These are phyloP conservation scores for Drosophila nr. perissopoda DNA, from an alignment of 2,888 invertebrate species.

Conservation along the genomic window DNA sequence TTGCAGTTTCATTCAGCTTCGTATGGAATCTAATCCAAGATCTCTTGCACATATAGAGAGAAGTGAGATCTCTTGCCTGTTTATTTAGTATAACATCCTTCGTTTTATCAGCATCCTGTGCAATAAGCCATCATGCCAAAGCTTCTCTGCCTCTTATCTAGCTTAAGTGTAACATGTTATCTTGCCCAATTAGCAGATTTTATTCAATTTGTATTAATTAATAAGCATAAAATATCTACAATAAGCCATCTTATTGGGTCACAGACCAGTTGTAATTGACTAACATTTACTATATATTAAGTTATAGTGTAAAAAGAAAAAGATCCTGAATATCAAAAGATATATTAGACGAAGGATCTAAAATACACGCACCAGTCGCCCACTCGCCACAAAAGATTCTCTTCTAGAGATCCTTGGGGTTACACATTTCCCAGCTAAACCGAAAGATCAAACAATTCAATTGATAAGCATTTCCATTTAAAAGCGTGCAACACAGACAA, in stretches of 20 bases:
- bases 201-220: too few species aligned
- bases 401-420: constrained; percentile 3
- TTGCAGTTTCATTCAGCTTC: constrained; percentile 19
- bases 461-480: constrained; percentile 55
- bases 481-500: not conserved
- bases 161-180: too few species aligned
- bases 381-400: constrained; percentile 3
- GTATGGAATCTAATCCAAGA: not conserved
- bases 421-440: constrained; percentile 9
- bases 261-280: not conserved
- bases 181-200: too few species aligned
- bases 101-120: not conserved
- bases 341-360: not conserved
- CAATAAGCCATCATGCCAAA: not conserved
- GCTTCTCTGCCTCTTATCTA: not conserved
- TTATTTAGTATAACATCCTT: not conserved
- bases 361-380: not conserved
- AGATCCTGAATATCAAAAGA: not conserved
- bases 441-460: constrained; percentile 53
- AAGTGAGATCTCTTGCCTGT: not conserved
- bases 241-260: not conserved
- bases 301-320: not conserved
- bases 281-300: not conserved
- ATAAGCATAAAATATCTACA: not conserved
- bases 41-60: not conserved